phyloP scores from a whole-genome alignment of 2,888 invertebrate species.

The Cordilura impudica region DNA sequence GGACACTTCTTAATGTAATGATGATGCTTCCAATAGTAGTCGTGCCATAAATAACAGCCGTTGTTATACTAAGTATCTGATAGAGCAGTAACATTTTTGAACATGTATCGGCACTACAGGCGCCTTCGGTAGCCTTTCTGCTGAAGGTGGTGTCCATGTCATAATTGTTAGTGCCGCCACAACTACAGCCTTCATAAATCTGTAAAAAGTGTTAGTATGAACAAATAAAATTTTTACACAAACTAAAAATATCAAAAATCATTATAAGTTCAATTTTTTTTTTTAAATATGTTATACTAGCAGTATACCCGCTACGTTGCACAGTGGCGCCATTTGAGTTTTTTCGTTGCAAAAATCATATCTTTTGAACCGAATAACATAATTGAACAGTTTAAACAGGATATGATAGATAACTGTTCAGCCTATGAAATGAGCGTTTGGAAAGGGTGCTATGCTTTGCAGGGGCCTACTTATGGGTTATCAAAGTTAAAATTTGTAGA shows the following conservation, averaged over 20 bases:
- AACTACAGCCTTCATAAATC: slow-evolving; percentile 80
- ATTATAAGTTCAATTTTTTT: too few species aligned
- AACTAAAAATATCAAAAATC: not conserved
- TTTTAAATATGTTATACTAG: too few species aligned
- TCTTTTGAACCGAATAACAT: too few species aligned
- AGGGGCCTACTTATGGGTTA: too few species aligned
- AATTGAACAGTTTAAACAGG: too few species aligned
- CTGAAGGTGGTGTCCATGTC: slow-evolving; percentile 62
- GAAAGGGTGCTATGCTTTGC: too few species aligned
- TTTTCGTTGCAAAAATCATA: too few species aligned
- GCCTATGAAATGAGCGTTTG: too few species aligned
- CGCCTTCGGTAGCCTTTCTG: slow-evolving; percentile 79
- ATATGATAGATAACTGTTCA: too few species aligned
- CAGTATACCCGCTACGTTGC: too few species aligned
- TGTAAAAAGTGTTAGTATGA: slow-evolving; percentile 62
- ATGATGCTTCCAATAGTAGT: slow-evolving; percentile 78
- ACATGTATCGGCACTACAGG: slow-evolving; percentile 79
- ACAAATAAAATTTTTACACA: not conserved
- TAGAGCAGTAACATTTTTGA: slow-evolving; percentile 79
- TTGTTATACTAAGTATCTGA: slow-evolving; percentile 77
- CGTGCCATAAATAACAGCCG: slow-evolving; percentile 76
- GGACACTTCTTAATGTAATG: slow-evolving; percentile 80
- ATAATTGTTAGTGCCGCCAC: slow-evolving; percentile 73
- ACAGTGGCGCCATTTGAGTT: too few species aligned
- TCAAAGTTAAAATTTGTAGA: too few species aligned